Conservation (phyloP, 2,888 invertebrate genomes). For the Pterostichus madidus region DNA sequence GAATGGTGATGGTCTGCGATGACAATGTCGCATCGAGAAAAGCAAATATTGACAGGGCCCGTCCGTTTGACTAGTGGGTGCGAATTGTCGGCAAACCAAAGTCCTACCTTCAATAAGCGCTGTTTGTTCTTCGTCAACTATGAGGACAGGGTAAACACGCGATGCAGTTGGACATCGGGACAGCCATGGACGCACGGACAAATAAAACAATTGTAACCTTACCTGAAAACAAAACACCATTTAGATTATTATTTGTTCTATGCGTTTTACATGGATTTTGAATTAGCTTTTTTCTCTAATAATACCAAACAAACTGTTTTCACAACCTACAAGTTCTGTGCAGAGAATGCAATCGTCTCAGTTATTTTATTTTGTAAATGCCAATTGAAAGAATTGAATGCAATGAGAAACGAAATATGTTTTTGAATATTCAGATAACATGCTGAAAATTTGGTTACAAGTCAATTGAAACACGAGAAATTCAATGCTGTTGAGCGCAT, state of each 20-base stretch:
- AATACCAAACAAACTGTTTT: background rate
- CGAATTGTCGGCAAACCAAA: slow-evolving; percentile 70
- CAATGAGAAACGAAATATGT: no score
- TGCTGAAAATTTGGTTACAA: no score
- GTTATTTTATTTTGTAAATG: no score
- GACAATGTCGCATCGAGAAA: slow-evolving; percentile 44
- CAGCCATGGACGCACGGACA: slow-evolving; percentile 7
- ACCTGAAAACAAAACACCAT: slow-evolving; percentile 64
- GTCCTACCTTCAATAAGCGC: slow-evolving; percentile 58
- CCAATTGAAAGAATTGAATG: no score
- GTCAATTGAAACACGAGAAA: no score
- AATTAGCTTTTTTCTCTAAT: slow-evolving; percentile 34
- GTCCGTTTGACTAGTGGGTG: slow-evolving; percentile 69
- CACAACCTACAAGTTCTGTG: no score
- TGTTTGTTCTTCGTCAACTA: slow-evolving; percentile 64
- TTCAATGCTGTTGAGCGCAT: no score
- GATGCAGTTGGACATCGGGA: slow-evolving; percentile 2
- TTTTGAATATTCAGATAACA: no score
- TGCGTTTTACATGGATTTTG: slow-evolving; percentile 40
- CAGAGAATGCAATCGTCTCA: no score
- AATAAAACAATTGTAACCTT: slow-evolving; percentile 58
- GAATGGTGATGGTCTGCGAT: slow-evolving; percentile 21
- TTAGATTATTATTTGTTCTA: slow-evolving; percentile 56
- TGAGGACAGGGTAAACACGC: slow-evolving; percentile 50
- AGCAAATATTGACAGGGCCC: slow-evolving; percentile 61